A percentile compares a stretch with the other conserved stretches of the same genome.
These are phyloP conservation scores for Sprattus sprattus DNA, from an alignment of 2,113 vertebrate genomes.

Conservation along the genomic window DNA sequence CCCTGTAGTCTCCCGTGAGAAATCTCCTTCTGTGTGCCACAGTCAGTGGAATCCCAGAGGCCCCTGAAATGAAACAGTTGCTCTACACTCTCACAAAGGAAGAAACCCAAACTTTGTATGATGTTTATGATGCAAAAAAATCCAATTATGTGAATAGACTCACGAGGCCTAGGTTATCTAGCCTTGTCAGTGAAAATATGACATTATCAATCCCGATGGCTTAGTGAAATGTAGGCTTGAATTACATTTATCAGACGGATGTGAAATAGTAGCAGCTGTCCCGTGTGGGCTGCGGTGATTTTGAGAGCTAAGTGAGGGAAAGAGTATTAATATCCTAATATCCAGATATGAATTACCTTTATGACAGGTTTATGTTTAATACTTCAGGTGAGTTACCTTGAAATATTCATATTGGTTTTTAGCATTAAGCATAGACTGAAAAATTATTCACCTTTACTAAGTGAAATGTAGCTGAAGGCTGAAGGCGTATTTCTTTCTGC, in stretches of 20 bases:
- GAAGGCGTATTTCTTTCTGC: neutral
- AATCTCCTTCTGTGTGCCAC: slow-evolving; percentile 21
- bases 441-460: neutral
- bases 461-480: neutral
- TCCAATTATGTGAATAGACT: neutral
- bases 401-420: neutral
- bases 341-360: neutral
- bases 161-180: neutral
- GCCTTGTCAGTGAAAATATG: neutral
- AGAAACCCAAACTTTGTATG: neutral
- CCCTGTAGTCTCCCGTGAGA: slow-evolving; percentile 41
- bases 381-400: neutral
- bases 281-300: neutral
- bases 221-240: neutral
- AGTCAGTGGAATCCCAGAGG: neutral
- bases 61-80: neutral
- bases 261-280: neutral
- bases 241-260: neutral
- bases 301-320: neutral
- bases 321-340: neutral
- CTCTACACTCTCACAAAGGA: neutral
- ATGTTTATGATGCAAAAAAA: neutral
- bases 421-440: no score
- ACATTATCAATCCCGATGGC: neutral
- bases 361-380: neutral